These are phyloP conservation scores for Rhagonycha fulva DNA, from an alignment of 2,888 invertebrate species.

Conservation along the genomic window DNA sequence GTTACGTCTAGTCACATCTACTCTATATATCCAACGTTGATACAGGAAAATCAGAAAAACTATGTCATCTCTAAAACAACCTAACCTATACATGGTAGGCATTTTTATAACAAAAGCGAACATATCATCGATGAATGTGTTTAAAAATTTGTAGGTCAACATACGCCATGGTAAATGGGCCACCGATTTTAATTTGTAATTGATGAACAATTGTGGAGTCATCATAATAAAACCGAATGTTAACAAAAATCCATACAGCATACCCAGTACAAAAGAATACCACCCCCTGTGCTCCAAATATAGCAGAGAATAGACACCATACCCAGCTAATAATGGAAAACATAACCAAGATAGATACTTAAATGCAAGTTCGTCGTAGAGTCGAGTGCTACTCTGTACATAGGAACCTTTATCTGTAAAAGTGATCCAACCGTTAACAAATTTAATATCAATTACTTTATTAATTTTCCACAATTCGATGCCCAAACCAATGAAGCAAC, in stretches of 20 bases:
- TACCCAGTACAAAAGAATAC: constrained; percentile 96
- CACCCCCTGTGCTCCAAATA: constrained; percentile 98
- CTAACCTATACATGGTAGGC: constrained; percentile 98
- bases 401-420: constrained; percentile 97
- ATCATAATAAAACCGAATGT: constrained; percentile 99
- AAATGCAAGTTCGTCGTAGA: constrained; percentile 95
- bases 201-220: constrained; percentile 99
- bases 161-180: constrained; percentile 99
- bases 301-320: constrained; percentile 91
- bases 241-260: constrained; percentile 96
- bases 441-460: constrained; percentile 87
- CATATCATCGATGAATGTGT: constrained; percentile 99
- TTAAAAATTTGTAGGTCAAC: constrained; percentile 99
- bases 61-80: constrained; percentile 98
- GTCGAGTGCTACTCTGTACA: constrained; percentile 88
- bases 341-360: constrained; percentile 95
- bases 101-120: constrained; percentile 99
- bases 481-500: constrained; percentile 90
- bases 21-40: constrained; percentile 98
- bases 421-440: constrained; percentile 76
- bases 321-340: constrained; percentile 91
- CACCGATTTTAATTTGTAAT: constrained; percentile 98
- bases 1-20: constrained; percentile 92
- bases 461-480: constrained; percentile 99
- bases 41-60: constrained; percentile 99